A percentile compares a stretch with the other conserved stretches of the same genome.
These are phyloP conservation scores for Tipula lateralis DNA, from an alignment of 2,888 invertebrate genomes.

Conservation along the genomic window DNA sequence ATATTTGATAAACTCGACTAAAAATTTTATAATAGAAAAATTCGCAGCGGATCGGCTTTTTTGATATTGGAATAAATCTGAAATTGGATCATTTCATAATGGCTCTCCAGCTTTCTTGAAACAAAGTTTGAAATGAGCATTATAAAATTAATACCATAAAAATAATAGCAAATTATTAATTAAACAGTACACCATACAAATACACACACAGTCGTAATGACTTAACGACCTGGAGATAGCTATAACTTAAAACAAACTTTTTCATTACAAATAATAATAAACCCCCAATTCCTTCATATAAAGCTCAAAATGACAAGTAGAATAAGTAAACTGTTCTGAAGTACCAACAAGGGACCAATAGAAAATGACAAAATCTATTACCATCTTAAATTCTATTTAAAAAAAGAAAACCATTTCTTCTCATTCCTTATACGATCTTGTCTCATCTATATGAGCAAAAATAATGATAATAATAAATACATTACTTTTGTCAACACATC, in stretches of 20 bases:
- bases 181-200: background rate
- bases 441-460: background rate
- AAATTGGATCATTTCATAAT: no score
- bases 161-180: background rate
- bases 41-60: no score
- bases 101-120: no score
- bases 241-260: background rate
- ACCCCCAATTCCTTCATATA: background rate
- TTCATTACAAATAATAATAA: background rate
- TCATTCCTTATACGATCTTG: background rate
- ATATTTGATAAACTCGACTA: no score
- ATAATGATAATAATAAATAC: background rate
- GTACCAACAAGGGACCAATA: slow-evolving; percentile 27
- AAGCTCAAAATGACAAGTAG: background rate
- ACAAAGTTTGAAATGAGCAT: no score
- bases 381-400: background rate
- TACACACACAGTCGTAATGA: background rate
- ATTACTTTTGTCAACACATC: background rate
- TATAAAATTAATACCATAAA: no score
- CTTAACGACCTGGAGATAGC: background rate
- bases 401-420: background rate
- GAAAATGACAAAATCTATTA: slow-evolving; percentile 28
- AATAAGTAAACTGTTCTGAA: slow-evolving; percentile 2
- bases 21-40: no score
- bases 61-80: no score